Evolutionary conservation across 2,113 vertebrate genomes (phyloP).

Genomic region (Myrmecophaga tridactyla): DNA sequence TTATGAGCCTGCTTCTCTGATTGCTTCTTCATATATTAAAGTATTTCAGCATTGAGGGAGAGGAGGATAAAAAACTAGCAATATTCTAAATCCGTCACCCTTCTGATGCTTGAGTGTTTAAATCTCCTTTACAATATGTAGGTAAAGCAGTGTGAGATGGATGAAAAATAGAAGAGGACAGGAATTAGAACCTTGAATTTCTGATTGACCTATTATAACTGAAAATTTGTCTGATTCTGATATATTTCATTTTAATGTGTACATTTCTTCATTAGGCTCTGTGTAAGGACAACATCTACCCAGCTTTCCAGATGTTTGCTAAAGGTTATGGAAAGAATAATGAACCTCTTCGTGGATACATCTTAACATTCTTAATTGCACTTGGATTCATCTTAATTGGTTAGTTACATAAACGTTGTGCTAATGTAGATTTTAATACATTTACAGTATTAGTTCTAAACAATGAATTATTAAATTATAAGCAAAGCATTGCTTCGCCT

Average conservation of each 20-base stretch:
- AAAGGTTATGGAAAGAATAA: constrained; percentile 99
- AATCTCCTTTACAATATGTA: background rate
- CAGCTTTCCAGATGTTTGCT: constrained; percentile 93
- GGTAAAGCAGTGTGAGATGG: background rate
- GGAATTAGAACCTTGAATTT: constrained; percentile 20
- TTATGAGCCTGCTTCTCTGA: background rate
- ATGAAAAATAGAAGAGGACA: background rate
- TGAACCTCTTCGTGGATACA: constrained; percentile 96
- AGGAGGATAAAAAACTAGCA: background rate
- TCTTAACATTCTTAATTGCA: constrained; percentile 95
- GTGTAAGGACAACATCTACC: constrained; percentile 99
- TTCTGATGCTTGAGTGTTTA: background rate
- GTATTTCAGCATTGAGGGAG: background rate
- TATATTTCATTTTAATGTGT: constrained; percentile 31
- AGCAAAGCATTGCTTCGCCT: background rate
- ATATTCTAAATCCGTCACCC: background rate
- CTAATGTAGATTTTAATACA: background rate
- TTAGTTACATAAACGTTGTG: constrained; percentile 78
- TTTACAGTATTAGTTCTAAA: constrained; percentile 32
- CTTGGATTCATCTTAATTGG: constrained; percentile 98
- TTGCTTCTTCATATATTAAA: background rate
- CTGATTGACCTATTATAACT: background rate
- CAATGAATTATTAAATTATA: constrained; percentile 39
- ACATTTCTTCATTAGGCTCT: constrained; percentile 87
- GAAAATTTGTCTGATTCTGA: background rate